phyloP scores from a whole-genome alignment of 2,888 invertebrate genomes.

The Eupeodes luniger region DNA sequence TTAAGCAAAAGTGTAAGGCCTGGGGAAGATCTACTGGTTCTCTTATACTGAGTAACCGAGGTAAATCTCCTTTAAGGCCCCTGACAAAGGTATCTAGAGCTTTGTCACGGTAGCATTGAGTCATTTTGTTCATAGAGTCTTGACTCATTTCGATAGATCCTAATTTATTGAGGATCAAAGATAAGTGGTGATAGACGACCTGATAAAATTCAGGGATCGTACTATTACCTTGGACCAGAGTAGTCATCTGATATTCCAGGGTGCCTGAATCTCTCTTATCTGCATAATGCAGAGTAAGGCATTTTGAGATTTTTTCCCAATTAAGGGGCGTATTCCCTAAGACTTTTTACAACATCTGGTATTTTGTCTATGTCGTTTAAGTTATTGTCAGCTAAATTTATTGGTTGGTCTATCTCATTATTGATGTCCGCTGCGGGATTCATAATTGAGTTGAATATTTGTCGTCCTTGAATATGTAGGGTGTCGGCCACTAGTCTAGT shows the following conservation, averaged over 20 bases:
- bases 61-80: not conserved
- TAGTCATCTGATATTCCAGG: too few species aligned
- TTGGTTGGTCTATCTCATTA: too few species aligned
- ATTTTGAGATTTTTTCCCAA: constrained; percentile 5
- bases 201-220: constrained; percentile 38
- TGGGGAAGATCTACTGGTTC: constrained; percentile 1
- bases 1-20: not conserved
- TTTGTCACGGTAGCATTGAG: too few species aligned
- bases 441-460: too few species aligned
- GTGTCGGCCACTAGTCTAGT: too few species aligned
- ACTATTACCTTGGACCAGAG: not conserved
- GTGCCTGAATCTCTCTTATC: not conserved
- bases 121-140: constrained; percentile 9
- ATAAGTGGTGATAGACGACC: constrained; percentile 33
- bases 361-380: too few species aligned
- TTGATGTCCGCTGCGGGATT: too few species aligned
- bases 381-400: too few species aligned
- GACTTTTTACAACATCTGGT: too few species aligned
- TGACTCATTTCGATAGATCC: constrained; percentile 47
- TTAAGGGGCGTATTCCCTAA: too few species aligned
- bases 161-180: constrained; percentile 1
- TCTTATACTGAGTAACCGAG: not conserved
- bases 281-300: constrained; percentile 4
- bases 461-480: too few species aligned
- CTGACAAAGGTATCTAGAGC: constrained; percentile 13